Conservation (phyloP, 2,888 invertebrate species). For the Acanthoscelides obtectus region DNA sequence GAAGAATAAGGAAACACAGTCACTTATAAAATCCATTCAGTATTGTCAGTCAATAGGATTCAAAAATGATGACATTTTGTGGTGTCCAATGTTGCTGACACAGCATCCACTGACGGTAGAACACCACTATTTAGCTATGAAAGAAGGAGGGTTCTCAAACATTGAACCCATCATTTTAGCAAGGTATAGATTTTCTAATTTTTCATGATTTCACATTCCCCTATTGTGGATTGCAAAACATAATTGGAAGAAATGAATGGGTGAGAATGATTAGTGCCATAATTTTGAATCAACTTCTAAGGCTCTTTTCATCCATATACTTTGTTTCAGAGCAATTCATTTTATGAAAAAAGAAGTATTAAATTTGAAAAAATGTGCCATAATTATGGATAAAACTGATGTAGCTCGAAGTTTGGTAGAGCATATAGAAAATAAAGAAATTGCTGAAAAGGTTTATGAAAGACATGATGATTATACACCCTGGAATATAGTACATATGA, state of each 20-base stretch:
- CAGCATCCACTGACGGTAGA: constrained; percentile 54
- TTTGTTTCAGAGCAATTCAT: constrained; percentile 18
- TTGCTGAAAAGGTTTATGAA: constrained; percentile 10
- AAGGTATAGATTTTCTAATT: constrained; percentile 31
- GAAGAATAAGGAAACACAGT: constrained; percentile 16
- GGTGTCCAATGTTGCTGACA: constrained; percentile 53
- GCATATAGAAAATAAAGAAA: constrained; percentile 27
- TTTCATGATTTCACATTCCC: too few relatives aligned
- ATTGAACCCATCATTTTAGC: constrained; percentile 33
- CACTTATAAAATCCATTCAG: constrained; percentile 23
- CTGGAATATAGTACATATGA: constrained; percentile 37
- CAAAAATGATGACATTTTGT: constrained; percentile 50
- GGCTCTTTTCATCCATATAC: not conserved
- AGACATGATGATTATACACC: constrained; percentile 19
- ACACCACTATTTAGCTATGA: constrained; percentile 58
- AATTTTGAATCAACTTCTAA: too few relatives aligned
- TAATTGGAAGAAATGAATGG: too few relatives aligned
- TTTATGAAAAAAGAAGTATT: constrained; percentile 19
- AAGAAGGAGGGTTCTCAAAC: constrained; percentile 56
- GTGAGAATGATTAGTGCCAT: too few relatives aligned
- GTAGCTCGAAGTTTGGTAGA: constrained; percentile 42
- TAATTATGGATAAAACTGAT: constrained; percentile 43
- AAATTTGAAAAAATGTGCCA: constrained; percentile 42
- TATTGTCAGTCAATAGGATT: constrained; percentile 47
- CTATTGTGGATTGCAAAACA: too few relatives aligned